Base-by-base conservation (phyloP, 2,888 invertebrate species). In the Biston stratarius region DNA sequence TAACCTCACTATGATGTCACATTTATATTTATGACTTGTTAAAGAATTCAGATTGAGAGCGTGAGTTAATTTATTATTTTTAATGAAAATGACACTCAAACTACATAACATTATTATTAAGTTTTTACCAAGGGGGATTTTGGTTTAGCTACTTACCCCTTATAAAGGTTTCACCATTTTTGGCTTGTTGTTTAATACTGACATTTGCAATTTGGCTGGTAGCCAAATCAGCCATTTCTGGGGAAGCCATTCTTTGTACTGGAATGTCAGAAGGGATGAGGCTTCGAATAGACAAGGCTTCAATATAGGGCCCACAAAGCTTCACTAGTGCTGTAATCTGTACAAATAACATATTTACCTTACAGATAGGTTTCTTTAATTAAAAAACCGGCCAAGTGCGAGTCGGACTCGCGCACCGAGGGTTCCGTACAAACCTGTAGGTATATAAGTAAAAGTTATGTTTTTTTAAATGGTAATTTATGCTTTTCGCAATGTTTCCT, bases 161-260 rank as follows among this genome's bases (percentile, higher is more conserved):
- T 10, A 81, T 83, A 45, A 89, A 40, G 15, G 72, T 66, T 77
- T 87, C 87, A 34, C 72, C 83, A 52, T 68, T 81, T 71, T 83
- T 86, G 0, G 62, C 47, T 61, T 77, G 75, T 8, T 74, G 64
- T 74, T 86, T 85, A 47, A 77, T 80, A 40, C 7, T 59, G 38
- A 75, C 82, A 77, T 80, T 84, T 74, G 83, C 76, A 55, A 78
- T 72, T 61, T 88, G 90, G 68, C 86, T 90, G 51, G 93, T 90
- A 58, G 92, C 83, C 66, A 93, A 78, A 71, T 91, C 89, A 52
- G 84, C 87, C 88, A 94, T 89, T 85, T 93, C 94, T 47, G 94
- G 92, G 47, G 92, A 92, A 61, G 87, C 86, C 59, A 83, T 90
- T 78, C 92, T 84, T 76, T 89, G 90, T 12, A 88, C 79, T 49